phyloP scores from a whole-genome alignment of 2,113 vertebrate species.

The Phoenicopterus ruber region DNA sequence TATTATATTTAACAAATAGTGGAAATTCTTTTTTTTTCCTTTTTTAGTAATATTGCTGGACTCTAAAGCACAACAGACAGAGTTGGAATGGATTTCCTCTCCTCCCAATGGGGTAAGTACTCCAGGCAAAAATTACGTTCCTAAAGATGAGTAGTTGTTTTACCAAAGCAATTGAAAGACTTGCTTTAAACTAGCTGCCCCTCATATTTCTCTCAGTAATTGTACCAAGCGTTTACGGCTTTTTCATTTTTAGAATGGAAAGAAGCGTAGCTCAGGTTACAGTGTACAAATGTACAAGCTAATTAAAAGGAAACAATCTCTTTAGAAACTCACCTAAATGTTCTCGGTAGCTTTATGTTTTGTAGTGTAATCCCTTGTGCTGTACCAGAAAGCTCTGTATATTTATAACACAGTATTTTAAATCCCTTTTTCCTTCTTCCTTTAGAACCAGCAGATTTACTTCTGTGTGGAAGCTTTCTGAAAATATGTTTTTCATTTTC shows the following conservation, averaged over 20 bases:
- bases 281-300: constrained; percentile 4
- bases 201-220: background rate
- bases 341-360: constrained; percentile 8
- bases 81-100: constrained; percentile 98
- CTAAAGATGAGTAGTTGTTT: background rate
- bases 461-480: constrained; percentile 22
- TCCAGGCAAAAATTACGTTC: background rate
- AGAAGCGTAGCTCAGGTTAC: background rate
- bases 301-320: constrained; percentile 18
- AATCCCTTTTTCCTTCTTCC: constrained; percentile 10
- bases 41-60: constrained; percentile 94
- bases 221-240: background rate
- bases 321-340: constrained; percentile 41
- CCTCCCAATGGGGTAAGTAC: constrained; percentile 94
- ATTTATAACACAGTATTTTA: background rate
- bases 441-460: constrained; percentile 25
- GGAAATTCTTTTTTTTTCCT: background rate
- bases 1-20: constrained; percentile 10
- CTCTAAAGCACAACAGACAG: constrained; percentile 99
- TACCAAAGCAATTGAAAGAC: background rate
- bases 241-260: constrained; percentile 30
- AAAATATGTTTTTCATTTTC: constrained; percentile 48
- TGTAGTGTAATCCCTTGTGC: background rate
- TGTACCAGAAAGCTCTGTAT: background rate
- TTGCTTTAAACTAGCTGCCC: background rate